These are phyloP conservation scores for Platycercus adscitus DNA, from an alignment of 2,113 vertebrate genomes.

Conservation along the genomic window DNA sequence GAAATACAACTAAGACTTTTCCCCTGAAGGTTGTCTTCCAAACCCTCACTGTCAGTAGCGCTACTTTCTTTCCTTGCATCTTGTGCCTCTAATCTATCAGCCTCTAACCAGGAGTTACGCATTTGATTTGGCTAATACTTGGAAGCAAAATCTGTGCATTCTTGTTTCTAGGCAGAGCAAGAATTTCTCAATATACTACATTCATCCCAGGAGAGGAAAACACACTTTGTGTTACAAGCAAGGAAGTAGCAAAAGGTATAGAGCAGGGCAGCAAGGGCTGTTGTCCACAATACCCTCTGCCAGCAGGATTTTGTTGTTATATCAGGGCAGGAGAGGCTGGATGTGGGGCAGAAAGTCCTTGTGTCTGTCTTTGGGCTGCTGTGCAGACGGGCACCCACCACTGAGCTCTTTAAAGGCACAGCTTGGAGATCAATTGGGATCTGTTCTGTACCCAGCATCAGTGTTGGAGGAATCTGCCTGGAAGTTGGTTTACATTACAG, in stretches of 20 bases:
- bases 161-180: not conserved
- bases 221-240: not conserved
- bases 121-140: not conserved
- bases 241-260: not conserved
- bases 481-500: not conserved
- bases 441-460: not conserved
- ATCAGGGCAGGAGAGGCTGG: not conserved
- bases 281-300: not conserved
- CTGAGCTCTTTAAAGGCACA: not conserved
- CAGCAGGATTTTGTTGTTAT: accelerated
- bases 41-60: not conserved
- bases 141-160: accelerated
- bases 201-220: not conserved
- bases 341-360: not conserved
- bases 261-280: not conserved
- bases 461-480: not conserved
- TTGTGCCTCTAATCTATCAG: not conserved
- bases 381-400: not conserved
- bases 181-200: not conserved
- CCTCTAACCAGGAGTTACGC: not conserved
- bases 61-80: not conserved
- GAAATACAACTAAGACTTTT: not conserved
- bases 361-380: not conserved
- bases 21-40: not conserved
- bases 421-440: not conserved